phyloP scores from a whole-genome alignment of 23 tunicate species.

The Ascidia mentula region DNA sequence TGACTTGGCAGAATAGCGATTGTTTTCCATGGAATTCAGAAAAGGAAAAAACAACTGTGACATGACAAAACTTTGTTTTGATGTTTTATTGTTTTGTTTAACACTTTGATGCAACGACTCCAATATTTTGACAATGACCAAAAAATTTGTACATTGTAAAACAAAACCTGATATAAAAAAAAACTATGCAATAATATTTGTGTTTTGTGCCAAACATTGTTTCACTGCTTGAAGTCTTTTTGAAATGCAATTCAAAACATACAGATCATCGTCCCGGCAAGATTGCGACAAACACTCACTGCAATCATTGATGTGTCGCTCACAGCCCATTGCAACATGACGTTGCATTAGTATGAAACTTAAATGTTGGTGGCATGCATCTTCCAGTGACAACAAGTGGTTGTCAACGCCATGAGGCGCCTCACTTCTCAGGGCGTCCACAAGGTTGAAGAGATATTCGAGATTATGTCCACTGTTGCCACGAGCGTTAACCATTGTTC shows the following conservation, averaged over 20 bases:
- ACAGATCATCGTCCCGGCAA: conserved; percentile 19
- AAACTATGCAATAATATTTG: background rate
- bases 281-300: background rate
- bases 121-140: too few relatives aligned
- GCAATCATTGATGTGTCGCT: background rate
- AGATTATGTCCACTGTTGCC: conserved; percentile 67
- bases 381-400: conserved; percentile 31
- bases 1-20: background rate
- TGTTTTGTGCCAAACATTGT: background rate
- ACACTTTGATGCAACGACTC: background rate
- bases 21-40: background rate
- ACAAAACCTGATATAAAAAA: background rate
- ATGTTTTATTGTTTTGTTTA: background rate
- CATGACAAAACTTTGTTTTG: background rate
- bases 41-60: background rate
- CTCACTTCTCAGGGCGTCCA: conserved; percentile 37
- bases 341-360: background rate
- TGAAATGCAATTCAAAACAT: conserved; percentile 22
- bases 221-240: conserved; percentile 9
- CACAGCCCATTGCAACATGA: conserved; percentile 9
- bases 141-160: background rate
- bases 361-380: conserved; percentile 44
- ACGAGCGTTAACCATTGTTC: conserved; percentile 42
- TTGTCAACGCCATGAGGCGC: conserved; percentile 38
- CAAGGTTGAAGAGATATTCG: conserved; percentile 53